Percentiles rank a stretch among this genome's conserved stretches.
phyloP scores from a whole-genome alignment of 1,140 invertebrate genomes.

The Probaryconus sp. region DNA sequence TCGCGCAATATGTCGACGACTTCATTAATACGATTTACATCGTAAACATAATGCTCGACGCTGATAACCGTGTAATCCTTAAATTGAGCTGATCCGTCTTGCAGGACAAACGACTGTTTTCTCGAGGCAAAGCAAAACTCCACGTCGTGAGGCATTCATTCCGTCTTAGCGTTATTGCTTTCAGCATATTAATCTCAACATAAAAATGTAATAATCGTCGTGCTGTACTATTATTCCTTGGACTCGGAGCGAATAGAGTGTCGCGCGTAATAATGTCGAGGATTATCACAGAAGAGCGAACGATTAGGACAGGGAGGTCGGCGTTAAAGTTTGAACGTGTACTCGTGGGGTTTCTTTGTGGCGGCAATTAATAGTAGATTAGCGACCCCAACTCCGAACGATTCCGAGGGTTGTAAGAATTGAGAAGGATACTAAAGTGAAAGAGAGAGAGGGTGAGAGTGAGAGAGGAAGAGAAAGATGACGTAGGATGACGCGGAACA shows the following conservation, averaged over 20 bases:
- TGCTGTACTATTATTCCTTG: slow-evolving; percentile 24
- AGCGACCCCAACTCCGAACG: slow-evolving; percentile 55
- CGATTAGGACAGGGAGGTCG: slow-evolving; percentile 55
- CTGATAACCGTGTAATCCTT: too few relatives aligned
- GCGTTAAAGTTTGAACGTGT: slow-evolving; percentile 63
- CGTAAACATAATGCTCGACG: too few relatives aligned
- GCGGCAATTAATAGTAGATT: slow-evolving; percentile 78
- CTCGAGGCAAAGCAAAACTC: too few relatives aligned
- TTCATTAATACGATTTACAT: too few relatives aligned
- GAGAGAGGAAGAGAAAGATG: slow-evolving; percentile 5
- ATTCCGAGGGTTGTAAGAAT: slow-evolving; percentile 7
- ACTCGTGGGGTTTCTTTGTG: slow-evolving; percentile 72
- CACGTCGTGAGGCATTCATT: too few relatives aligned
- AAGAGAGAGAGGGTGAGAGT: slow-evolving; percentile 7
- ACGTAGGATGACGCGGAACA: slow-evolving; percentile 49
- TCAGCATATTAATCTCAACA: too few relatives aligned
- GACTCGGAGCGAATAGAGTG: slow-evolving; percentile 41
- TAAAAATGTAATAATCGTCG: slow-evolving; percentile 45
- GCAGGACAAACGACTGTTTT: too few relatives aligned
- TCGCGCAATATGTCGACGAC: too few relatives aligned
- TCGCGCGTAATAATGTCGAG: slow-evolving; percentile 61
- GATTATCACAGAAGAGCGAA: slow-evolving; percentile 63
- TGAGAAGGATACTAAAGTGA: slow-evolving; percentile 21
- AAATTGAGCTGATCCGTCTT: too few relatives aligned
- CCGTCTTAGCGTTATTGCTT: too few relatives aligned